phyloP scores from a whole-genome alignment of 2,113 vertebrate genomes.

The Empidonax alnorum region DNA sequence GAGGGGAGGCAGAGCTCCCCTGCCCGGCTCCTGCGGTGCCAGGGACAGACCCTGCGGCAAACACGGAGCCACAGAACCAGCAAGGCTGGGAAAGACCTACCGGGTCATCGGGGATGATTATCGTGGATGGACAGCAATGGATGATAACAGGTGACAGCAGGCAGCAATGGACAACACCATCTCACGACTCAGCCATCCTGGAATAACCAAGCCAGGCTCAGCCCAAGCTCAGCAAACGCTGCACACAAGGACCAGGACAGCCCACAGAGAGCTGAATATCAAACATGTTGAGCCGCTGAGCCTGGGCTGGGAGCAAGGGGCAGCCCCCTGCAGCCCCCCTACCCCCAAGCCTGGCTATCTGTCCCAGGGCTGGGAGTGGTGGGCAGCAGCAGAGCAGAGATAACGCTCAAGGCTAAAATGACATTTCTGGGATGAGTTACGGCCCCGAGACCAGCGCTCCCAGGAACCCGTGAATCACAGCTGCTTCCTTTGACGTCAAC shows the following conservation, averaged over 20 bases:
- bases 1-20: neutral
- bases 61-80: accelerated
- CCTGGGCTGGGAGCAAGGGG: neutral
- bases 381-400: neutral
- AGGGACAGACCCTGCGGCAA: neutral
- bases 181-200: neutral
- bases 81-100: neutral
- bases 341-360: neutral
- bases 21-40: accelerated
- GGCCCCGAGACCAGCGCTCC: neutral
- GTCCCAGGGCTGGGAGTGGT: neutral
- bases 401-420: conserved; percentile 67
- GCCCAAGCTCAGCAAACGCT: neutral
- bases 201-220: neutral
- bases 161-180: accelerated
- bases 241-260: neutral
- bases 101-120: too few relatives aligned
- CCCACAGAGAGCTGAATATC: accelerated
- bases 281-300: neutral
- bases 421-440: conserved; percentile 69
- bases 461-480: conserved; percentile 36
- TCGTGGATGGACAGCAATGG: neutral
- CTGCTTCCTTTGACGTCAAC: conserved; percentile 73
- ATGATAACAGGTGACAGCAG: neutral
- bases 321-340: neutral